Base-by-base conservation (phyloP, 92 coral and sea anemone species). In the Heliopora coerulea region DNA sequence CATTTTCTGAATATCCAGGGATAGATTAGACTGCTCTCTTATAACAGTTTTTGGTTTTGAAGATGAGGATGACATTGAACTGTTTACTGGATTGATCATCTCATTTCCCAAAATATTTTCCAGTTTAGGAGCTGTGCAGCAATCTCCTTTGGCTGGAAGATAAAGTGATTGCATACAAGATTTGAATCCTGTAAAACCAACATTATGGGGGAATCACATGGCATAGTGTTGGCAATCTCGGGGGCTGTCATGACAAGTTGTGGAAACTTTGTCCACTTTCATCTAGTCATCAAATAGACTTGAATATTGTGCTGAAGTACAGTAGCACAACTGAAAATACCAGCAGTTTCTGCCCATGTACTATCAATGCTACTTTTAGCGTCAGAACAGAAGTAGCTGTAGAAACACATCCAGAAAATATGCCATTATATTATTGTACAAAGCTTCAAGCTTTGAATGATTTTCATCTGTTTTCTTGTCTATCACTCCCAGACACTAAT, bases 301-400 rank as follows among this genome's bases (percentile, higher is more conserved):
- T 15, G 50, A 62, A 82, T 81, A 1, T 64, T 37, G 49, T 76
- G 68, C 80, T 81, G 65, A 54, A 85, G 73, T 29, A 81, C 63
- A 29, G 86, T 65, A 10, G 56, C 58, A 29, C 46, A 65, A 33
- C 73, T 65, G 35, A 68, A 69, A 69, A 28, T 69, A 69, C 25
- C 63, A 34, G 46, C 26, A 15, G 48, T 70, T 70, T 70, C 77
- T 70, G 39, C 77, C 65, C 40, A 70, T 56, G 40, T 25, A 48
- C 63, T 35, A 24, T 70, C 65, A 35, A 20, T 52, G 1, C 8
- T 24, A 24, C 77, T 70, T n/a, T 30, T 49, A n/a, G 32, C 29
- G 20, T 59, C 27, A 30, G 66, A 59, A 59, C 33, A 18, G 66
- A 30, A 59, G 35, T 8, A 18, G 28, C n/a, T 2, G 27, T 59